Evolutionary conservation across 2,888 invertebrate species (phyloP), one percentile per base, ranked within the genome.

Genomic region (Zootermopsis nevadensis): DNA sequence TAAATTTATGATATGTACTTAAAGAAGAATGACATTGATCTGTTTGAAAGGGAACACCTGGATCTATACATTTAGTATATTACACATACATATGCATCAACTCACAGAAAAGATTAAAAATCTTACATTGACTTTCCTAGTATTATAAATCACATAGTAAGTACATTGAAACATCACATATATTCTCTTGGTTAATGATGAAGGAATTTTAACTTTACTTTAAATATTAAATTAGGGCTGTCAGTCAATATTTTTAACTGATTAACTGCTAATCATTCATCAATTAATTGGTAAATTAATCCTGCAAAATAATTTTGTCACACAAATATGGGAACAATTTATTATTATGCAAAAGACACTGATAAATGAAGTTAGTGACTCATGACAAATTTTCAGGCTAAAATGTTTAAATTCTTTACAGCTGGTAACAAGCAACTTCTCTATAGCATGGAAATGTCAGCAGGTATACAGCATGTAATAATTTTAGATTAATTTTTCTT

Each of bases 141-240:
- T 38, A 79, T 66, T 79, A 79, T 60, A 79, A 79, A 79, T 79
- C 79, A 79, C 79, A 35, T 60, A 53, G 55, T 77, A 79, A 79
- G 79, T 79, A 79, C 79, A 79, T 79, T 66, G 60, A 79, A 53
- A 79, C 79, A 74, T 74, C 74, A 74, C 74, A 74, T 74, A 74
- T 74, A 74, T 74, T 74, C 74, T 74, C 38, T 74, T 74, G 74
- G 38, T 74, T 38, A 74, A 60, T 60, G n/a, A 74, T 74, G 74
- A 12, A n/a, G 74, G 38, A n/a, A 2, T n/a, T 38, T 74, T 38
- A 8, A 15, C n/a, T 74, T 69, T 69, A 69, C 69, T 2, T 69
- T 69, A 33, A 69, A 69, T 33, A 33, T 33, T 69, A 33, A 74
- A 74, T n/a, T 42, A 60, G 60, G 60, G 27, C 60, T 60, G 60